A percentile compares a stretch with the other conserved stretches of the same genome.
phyloP scores from a whole-genome alignment of 2,113 vertebrate genomes.

The Nothocercus julius region DNA sequence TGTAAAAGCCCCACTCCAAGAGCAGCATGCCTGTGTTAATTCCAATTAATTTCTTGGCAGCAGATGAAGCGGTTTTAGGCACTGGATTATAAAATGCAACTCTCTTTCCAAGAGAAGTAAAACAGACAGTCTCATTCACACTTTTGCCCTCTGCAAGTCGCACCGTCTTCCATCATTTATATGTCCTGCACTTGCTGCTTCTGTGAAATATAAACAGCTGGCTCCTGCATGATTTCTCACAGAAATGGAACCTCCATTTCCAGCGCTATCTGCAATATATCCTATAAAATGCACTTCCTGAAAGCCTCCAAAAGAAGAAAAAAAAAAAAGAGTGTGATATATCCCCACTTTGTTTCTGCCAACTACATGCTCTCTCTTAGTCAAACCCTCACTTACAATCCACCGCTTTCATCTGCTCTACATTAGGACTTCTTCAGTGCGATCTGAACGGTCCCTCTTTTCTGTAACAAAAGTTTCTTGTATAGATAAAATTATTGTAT shows the following conservation, averaged over 20 bases:
- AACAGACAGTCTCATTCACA: slow-evolving; percentile 62
- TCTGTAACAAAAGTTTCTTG: background rate
- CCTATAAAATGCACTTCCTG: background rate
- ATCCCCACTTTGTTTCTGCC: background rate
- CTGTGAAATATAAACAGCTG: slow-evolving; percentile 61
- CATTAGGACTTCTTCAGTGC: background rate
- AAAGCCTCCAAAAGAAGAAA: background rate
- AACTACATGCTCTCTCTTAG: background rate
- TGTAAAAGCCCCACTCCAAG: background rate
- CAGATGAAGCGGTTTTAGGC: slow-evolving; percentile 6
- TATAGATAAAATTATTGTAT: background rate
- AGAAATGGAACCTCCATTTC: slow-evolving; percentile 41
- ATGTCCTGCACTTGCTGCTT: slow-evolving; percentile 10
- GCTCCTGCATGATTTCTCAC: slow-evolving; percentile 41
- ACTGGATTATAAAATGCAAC: slow-evolving; percentile 1
- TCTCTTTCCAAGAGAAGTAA: slow-evolving; percentile 23
- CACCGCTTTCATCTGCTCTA: background rate
- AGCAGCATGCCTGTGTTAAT: background rate
- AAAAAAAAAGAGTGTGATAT: background rate
- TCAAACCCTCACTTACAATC: background rate
- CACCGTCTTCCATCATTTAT: slow-evolving; percentile 67
- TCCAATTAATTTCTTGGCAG: slow-evolving; percentile 41
- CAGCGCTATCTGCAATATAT: slow-evolving; percentile 19
- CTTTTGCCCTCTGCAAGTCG: slow-evolving; percentile 71
- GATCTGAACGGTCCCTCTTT: background rate